Evolutionary conservation across 1,140 invertebrate genomes (phyloP).

Genomic region (Cherax destructor): DNA sequence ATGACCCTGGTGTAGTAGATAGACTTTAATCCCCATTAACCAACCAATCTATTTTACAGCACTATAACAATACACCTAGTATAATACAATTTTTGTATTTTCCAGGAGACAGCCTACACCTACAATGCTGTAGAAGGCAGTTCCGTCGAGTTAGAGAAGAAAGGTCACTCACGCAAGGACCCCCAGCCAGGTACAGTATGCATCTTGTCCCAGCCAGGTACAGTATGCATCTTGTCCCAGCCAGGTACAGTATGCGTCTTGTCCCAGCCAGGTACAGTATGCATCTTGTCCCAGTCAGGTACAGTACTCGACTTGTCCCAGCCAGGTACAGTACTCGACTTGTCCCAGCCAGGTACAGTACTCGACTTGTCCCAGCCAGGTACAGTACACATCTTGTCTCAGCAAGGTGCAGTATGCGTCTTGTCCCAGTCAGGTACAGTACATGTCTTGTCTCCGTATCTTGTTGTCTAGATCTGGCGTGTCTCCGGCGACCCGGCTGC

Average conservation of each 20-base stretch:
- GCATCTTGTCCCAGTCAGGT: not conserved
- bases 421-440: not conserved
- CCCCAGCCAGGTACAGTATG: not conserved
- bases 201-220: not conserved
- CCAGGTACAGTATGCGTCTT: not conserved
- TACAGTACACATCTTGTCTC: too few species aligned
- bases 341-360: not conserved
- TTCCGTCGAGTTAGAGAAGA: conserved; percentile 42
- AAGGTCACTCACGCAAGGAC: conserved; percentile 31
- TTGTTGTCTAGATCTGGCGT: too few species aligned
- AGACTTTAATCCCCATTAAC: too few species aligned
- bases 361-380: too few species aligned
- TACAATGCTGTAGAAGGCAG: not conserved
- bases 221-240: not conserved
- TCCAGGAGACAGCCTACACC: conserved; percentile 36
- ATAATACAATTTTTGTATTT: not conserved
- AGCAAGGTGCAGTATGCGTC: not conserved
- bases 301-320: too few species aligned
- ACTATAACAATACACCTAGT: too few species aligned
- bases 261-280: not conserved
- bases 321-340: not conserved
- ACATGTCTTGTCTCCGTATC: not conserved
- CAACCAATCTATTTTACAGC: too few species aligned
- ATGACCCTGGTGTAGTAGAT: too few species aligned
- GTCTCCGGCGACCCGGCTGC: too few species aligned